phyloP scores from a whole-genome alignment of 2,113 vertebrate species.

The Colius striatus region DNA sequence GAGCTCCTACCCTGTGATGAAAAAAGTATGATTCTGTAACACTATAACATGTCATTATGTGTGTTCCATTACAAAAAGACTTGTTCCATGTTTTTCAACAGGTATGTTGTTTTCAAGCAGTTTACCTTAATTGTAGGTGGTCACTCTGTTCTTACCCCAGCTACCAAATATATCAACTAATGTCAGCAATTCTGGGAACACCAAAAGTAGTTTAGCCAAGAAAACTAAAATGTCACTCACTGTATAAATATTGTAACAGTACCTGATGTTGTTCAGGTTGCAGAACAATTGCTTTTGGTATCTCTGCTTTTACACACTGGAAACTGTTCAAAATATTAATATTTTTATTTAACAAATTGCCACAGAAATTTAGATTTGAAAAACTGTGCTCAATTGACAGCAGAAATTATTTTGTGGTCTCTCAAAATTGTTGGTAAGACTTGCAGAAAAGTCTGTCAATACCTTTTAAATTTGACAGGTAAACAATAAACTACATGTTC shows the following conservation, averaged over 20 bases:
- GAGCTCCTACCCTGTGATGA: neutral
- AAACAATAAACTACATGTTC: neutral
- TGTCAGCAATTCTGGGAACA: neutral
- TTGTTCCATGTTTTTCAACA: neutral
- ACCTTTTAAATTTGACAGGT: neutral
- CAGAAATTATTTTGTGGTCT: neutral
- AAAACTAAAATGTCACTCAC: neutral
- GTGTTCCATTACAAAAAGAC: neutral
- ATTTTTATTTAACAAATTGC: neutral
- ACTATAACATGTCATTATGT: neutral
- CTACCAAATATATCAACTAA: neutral
- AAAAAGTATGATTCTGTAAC: neutral
- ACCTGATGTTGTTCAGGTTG: neutral
- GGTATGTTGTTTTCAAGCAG: neutral
- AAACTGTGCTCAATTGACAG: neutral
- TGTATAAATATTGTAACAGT: neutral
- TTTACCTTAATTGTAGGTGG: neutral
- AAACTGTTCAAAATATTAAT: neutral
- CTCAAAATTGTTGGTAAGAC: neutral
- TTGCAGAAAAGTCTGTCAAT: neutral
- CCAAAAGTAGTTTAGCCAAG: neutral
- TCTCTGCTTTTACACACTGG: neutral
- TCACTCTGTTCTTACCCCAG: neutral
- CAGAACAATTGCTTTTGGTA: neutral
- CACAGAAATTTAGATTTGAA: neutral